Evolutionary conservation across 2,797 vertebrate genomes (phyloP), one percentile per base, ranked within the genome.

Genomic region (Hapalemur alaotrensis): DNA sequence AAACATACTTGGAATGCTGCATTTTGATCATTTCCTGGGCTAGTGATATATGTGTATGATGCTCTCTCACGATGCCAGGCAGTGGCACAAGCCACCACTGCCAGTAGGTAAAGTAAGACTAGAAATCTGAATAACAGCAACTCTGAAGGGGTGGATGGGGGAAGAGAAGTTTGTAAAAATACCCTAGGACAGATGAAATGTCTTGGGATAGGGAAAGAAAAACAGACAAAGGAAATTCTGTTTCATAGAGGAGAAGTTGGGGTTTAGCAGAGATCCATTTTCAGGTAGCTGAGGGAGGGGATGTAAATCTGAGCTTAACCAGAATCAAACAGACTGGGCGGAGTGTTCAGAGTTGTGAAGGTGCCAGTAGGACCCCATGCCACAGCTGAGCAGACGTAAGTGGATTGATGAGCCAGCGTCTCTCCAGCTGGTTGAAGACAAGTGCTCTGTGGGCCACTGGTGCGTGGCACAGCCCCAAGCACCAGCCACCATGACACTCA

Each of bases 361-460:
- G 35, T 48, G 72, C 25, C 59, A 32, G 52, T 10, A 28, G 1
- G 1, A 11, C 35, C 10, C 35, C 7, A 0, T 0, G 4, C 9
- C 54, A 9, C 12, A 43, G 20, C 52, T 38, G 52, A 70, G 4
- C 22, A 35, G 41, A 59, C 5, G 2, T 30, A 25, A 41, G 50
- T 35, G 50, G 25, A 9, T 3, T 22, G 46, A 79, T 2, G 18
- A 13, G 46, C 1, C 9, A 7, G 22, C 32, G 14, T 52, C 41
- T 41, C 41, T 78, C n/a, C 1, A 67, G 50, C 22, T 70, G 61
- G 52, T 35, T 35, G 32, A 20, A 63, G 50, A 38, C 15, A 14
- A 4, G 30, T 6, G 35, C 50, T 78, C 7, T 7, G 63, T 32
- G 52, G 43, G 23, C 14, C 46, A 52, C 0, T 1, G 52, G 30